Evolutionary conservation across 2,888 invertebrate species (phyloP).

Genomic region (Schizaphis graminum): DNA sequence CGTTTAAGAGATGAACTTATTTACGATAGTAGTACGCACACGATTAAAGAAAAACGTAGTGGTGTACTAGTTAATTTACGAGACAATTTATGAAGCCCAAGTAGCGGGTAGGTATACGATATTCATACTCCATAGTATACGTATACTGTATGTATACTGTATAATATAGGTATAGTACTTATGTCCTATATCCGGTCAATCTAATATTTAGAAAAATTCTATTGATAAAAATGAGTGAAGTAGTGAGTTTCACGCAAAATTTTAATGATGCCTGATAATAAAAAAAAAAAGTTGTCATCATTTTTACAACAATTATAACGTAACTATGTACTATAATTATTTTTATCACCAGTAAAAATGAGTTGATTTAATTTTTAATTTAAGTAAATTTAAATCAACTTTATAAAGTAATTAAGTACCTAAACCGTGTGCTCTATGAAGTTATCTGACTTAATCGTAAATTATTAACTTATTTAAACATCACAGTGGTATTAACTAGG

Average conservation of each 20-base stretch:
- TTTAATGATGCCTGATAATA: not conserved
- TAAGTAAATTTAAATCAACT: no score
- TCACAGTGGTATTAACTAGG: not conserved
- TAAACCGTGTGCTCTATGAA: not conserved
- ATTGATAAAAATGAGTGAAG: not conserved
- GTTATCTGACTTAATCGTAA: not conserved
- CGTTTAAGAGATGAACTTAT: not conserved
- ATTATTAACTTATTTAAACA: not conserved
- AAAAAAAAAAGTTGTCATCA: not conserved
- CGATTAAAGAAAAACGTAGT: not conserved
- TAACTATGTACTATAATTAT: no score
- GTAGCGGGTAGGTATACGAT: no score
- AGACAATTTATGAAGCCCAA: not conserved
- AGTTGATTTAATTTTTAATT: no score
- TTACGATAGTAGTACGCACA: not conserved
- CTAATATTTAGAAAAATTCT: not conserved
- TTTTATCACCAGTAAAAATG: no score
- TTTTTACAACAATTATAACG: no score
- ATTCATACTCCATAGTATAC: no score
- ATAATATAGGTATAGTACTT: not conserved
- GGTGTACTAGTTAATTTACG: no score
- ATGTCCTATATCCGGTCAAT: not conserved
- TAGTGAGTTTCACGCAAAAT: not conserved
- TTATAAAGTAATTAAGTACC: no score
- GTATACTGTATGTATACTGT: no score